These are phyloP conservation scores for Ecdyonurus torrentis DNA, from an alignment of 2,888 invertebrate genomes.

Conservation along the genomic window DNA sequence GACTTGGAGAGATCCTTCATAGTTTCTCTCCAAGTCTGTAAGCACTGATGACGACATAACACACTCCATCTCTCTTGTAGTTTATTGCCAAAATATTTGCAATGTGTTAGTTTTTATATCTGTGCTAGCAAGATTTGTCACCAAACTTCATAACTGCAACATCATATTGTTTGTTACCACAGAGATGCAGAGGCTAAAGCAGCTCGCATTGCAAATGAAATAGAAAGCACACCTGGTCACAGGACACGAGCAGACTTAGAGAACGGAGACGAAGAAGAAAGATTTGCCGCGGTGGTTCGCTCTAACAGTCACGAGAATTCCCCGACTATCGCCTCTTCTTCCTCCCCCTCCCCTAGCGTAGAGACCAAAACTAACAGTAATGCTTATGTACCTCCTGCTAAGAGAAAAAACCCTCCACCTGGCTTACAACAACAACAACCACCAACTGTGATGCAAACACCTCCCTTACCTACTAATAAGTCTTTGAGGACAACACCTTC, in stretches of 20 bases:
- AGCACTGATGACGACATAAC: no score
- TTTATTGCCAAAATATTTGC: no score
- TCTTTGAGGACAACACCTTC: conserved; percentile 14
- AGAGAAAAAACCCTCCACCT: conserved; percentile 39
- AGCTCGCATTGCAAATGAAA: conserved; percentile 79
- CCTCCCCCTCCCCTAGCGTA: conserved; percentile 12
- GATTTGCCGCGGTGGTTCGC: conserved; percentile 67
- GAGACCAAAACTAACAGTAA: conserved; percentile 6
- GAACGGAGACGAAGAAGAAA: conserved; percentile 82
- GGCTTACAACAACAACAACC: conserved; percentile 12
- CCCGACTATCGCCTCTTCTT: conserved; percentile 13
- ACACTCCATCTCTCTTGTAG: no score
- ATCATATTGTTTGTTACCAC: conserved; percentile 13
- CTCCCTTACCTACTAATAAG: conserved; percentile 11
- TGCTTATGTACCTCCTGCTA: conserved; percentile 55
- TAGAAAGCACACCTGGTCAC: conserved; percentile 70
- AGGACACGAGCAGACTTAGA: conserved; percentile 70
- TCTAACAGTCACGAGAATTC: conserved; percentile 26
- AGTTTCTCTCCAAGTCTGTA: no score
- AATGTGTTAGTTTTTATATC: no score
- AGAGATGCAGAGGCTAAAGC: conserved; percentile 71
- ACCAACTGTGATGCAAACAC: conserved; percentile 12
- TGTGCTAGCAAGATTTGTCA: no score
- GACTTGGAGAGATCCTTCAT: no score
- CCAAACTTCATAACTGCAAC: no score